phyloP scores from a whole-genome alignment of 2,888 invertebrate genomes.

The Leptinotarsa tumamoca region DNA sequence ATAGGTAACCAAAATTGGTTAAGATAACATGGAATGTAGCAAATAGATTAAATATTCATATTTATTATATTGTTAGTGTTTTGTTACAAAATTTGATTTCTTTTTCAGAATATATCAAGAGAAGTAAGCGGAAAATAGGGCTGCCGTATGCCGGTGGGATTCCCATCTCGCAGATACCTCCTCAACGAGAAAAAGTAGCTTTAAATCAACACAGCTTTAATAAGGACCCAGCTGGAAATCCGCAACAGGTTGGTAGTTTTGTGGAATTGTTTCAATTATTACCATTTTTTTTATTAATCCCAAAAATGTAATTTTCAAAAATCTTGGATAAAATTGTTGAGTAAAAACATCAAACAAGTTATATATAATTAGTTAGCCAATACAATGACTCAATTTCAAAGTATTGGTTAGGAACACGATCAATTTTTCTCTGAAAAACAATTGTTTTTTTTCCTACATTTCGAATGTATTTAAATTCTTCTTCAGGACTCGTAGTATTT shows the following conservation, averaged over 20 bases:
- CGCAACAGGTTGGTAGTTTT: conserved; percentile 58
- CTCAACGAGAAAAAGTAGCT: conserved; percentile 73
- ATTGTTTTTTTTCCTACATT: too few relatives aligned
- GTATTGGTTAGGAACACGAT: too few relatives aligned
- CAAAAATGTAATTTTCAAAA: too few relatives aligned
- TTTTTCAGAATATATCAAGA: conserved; percentile 71
- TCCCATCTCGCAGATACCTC: conserved; percentile 75
- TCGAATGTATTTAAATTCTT: too few relatives aligned
- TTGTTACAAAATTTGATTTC: conserved; percentile 35
- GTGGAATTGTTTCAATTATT: neutral
- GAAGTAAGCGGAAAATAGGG: conserved; percentile 74
- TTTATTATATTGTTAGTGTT: conserved; percentile 14
- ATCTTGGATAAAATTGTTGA: too few relatives aligned
- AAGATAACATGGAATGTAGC: neutral
- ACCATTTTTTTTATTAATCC: too few relatives aligned
- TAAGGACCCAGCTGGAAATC: conserved; percentile 61
- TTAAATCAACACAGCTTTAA: conserved; percentile 64
- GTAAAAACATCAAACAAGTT: too few relatives aligned
- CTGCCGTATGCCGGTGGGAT: conserved; percentile 71
- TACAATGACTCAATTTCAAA: too few relatives aligned
- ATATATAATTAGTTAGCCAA: too few relatives aligned
- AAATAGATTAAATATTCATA: neutral
- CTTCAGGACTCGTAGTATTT: too few relatives aligned
- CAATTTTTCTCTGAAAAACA: too few relatives aligned
- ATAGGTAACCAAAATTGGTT: neutral